Conservation (phyloP, 2,113 vertebrate genomes). For the Cettia cetti region DNA sequence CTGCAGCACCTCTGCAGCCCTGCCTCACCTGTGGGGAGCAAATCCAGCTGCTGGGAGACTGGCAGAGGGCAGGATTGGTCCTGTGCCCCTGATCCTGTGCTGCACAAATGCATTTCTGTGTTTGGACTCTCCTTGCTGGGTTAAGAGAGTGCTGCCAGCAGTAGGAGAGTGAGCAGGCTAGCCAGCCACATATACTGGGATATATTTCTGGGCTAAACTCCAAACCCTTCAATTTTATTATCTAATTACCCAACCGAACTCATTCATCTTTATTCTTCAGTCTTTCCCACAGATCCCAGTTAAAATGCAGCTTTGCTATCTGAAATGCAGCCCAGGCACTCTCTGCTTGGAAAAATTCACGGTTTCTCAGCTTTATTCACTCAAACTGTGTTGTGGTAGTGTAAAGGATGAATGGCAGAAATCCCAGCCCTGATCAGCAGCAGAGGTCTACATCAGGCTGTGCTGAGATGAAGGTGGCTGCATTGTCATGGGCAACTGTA, state of each 20-base stretch:
- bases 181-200: background rate
- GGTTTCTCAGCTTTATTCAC: background rate
- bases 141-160: background rate
- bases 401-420: background rate
- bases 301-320: background rate
- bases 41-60: background rate
- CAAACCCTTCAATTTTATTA: conserved; percentile 50
- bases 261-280: conserved; percentile 49
- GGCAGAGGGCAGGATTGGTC: background rate
- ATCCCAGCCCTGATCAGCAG: background rate
- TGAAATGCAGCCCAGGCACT: background rate
- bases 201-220: conserved; percentile 21
- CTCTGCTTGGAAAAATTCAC: background rate
- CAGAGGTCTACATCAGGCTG: background rate
- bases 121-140: background rate
- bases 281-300: background rate
- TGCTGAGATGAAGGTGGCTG: background rate
- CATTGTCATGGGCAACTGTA: background rate
- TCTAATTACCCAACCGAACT: conserved; percentile 23
- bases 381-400: background rate
- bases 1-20: background rate
- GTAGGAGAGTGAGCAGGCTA: background rate
- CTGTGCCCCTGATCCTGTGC: background rate
- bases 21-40: background rate
- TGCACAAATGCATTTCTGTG: background rate